A percentile compares a stretch with the other conserved stretches of the same genome.
Evolutionary conservation across 1,140 invertebrate species (phyloP).

Genomic region (Ephestia elutella): DNA sequence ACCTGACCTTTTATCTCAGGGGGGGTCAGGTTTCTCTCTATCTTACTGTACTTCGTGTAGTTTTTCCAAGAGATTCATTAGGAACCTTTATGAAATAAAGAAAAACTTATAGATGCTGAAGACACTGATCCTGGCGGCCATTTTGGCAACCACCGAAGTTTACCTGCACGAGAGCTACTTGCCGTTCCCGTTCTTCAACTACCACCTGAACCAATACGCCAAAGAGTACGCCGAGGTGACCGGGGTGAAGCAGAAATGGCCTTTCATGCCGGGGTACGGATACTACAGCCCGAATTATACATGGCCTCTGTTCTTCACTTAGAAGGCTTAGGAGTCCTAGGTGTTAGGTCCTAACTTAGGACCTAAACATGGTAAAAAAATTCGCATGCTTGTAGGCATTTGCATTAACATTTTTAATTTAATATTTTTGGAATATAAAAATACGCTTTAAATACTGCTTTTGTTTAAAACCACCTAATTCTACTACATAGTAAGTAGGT

Average conservation of each 20-base stretch:
- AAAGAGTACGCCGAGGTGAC: neutral
- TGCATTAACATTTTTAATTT: too few relatives aligned
- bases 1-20: too few relatives aligned
- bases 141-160: neutral
- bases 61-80: too few relatives aligned
- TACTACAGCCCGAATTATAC: conserved; percentile 25
- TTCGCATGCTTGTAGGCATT: too few relatives aligned
- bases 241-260: conserved; percentile 36
- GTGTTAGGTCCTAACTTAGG: neutral
- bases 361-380: too few relatives aligned
- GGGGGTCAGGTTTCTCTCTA: too few relatives aligned
- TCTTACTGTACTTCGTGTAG: too few relatives aligned
- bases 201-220: neutral
- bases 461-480: too few relatives aligned
- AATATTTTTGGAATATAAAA: too few relatives aligned
- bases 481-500: too few relatives aligned
- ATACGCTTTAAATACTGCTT: too few relatives aligned
- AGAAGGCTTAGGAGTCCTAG: neutral
- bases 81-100: too few relatives aligned
- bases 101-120: conserved; percentile 4
- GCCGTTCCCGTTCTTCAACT: neutral
- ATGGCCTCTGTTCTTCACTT: conserved; percentile 36
- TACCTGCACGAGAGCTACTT: neutral
- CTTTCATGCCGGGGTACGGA: conserved; percentile 39
- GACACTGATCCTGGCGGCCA: neutral